Evolutionary conservation across 2,797 vertebrate species (phyloP), one percentile per base, ranked within the genome.

Genomic region (Remorina albescens): DNA sequence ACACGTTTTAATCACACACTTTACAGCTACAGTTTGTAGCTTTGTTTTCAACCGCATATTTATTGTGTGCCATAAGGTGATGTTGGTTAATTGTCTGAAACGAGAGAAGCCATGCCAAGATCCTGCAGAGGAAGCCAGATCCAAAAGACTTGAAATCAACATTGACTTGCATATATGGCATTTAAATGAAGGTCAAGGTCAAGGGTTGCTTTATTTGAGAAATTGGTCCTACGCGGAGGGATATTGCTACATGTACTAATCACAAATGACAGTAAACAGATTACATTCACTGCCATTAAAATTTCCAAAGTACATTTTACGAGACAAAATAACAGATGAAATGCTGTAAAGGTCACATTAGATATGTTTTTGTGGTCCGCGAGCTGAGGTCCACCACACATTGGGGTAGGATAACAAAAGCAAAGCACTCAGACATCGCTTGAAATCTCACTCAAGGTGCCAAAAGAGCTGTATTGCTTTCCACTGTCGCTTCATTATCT

Each of bases 401-500:
- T 78, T 87, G 78, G 71, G 68, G 77, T 68, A n/a, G n/a, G n/a
- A n/a, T n/a, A n/a, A n/a, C n/a, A n/a, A n/a, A 75, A 88, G 89
- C 89, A 89, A 87, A 88, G 78, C 74, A 42, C 68, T 82, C 80
- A 83, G 88, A 85, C 77, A 88, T 84, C 80, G 47, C 74, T 77
- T 67, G 81, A 83, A 82, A 65, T 81, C 71, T 86, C 60, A 61
- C 71, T 79, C 54, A 74, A 82, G 81, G 79, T 87, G 82, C 88
- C 86, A 88, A 65, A 64, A 80, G 41, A 61, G 41, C 65, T 26
- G 19, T 10, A 55, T 88, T 89, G 77, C 71, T 67, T 89, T 88
- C 88, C 92, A 89, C 92, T 91, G 90, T 90, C 92, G 91, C 86
- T 90, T 91, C 86, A 88, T 89, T 82, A 71, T 91, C 13, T 91